Conservation (phyloP, 2,888 invertebrate species). For the Phania funesta region DNA sequence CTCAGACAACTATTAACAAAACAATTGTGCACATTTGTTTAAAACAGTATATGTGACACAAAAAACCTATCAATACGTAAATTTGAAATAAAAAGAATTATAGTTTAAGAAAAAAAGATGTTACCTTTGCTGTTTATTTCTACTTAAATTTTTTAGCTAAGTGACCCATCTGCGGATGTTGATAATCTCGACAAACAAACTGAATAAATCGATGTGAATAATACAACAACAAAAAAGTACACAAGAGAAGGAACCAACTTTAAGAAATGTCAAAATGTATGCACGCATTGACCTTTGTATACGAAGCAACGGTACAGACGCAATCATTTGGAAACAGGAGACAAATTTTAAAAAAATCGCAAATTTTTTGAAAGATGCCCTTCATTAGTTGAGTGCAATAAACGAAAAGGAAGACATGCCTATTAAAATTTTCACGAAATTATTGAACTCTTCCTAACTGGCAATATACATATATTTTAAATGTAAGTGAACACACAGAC, state of each 20-base stretch:
- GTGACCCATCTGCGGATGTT: constrained; percentile 52
- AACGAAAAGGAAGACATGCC: background rate
- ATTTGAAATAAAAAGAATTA: constrained; percentile 21
- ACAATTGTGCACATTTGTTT: constrained; percentile 44
- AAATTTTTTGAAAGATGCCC: constrained; percentile 2
- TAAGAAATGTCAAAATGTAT: constrained; percentile 20
- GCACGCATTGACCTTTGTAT: constrained; percentile 41
- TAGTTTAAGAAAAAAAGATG: constrained; percentile 26
- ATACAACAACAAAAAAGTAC: background rate
- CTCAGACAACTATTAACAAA: too few relatives aligned
- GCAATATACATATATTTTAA: too few relatives aligned
- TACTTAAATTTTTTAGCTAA: constrained; percentile 32
- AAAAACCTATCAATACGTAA: constrained; percentile 8
- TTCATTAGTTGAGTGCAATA: background rate
- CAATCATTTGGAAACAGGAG: constrained; percentile 43
- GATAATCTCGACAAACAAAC: constrained; percentile 58
- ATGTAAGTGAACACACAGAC: too few relatives aligned
- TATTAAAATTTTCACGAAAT: too few relatives aligned
- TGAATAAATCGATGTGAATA: constrained; percentile 55
- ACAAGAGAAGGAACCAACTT: background rate
- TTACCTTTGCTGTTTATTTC: background rate
- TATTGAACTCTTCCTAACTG: too few relatives aligned
- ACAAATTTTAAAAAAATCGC: constrained; percentile 24
- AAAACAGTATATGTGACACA: too few relatives aligned
- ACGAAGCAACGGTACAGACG: constrained; percentile 6